These are phyloP conservation scores for Henicopernis longicauda DNA, from an alignment of 2,113 vertebrate species.

Conservation along the genomic window DNA sequence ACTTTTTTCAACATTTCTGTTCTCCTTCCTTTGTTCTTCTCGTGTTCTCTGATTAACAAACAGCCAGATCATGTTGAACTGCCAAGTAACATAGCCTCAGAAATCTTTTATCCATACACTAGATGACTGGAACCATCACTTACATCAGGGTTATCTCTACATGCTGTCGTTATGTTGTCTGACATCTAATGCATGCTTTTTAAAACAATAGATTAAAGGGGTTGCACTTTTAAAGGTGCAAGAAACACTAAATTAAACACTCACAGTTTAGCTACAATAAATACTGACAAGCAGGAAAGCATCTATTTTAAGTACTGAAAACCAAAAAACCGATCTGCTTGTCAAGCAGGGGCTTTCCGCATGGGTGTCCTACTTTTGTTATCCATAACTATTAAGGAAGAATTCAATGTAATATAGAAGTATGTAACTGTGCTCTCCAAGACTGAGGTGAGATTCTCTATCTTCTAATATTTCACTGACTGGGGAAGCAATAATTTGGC, in stretches of 20 bases:
- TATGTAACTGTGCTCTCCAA: not conserved
- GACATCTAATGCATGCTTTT: not conserved
- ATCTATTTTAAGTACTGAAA: not conserved
- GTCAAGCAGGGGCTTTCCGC: not conserved
- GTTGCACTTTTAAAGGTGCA: not conserved
- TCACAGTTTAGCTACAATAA: not conserved
- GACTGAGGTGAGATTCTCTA: not conserved
- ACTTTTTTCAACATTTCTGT: slow-evolving; percentile 7
- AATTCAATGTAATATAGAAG: not conserved
- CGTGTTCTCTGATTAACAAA: slow-evolving; percentile 43
- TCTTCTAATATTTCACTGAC: not conserved
- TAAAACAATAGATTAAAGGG: not conserved
- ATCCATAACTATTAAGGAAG: not conserved
- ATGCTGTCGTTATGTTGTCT: not conserved
- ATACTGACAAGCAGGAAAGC: not conserved
- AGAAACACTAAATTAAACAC: not conserved
- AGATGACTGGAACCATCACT: not conserved
- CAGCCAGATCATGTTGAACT: slow-evolving; percentile 39
- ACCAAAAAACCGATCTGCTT: not conserved
- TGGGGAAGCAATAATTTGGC: not conserved
- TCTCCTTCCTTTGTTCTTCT: slow-evolving; percentile 35
- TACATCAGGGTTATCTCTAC: not conserved
- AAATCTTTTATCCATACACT: slow-evolving; percentile 27
- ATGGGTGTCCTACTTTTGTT: not conserved
- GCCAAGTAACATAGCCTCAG: not conserved